A percentile compares a stretch with the other conserved stretches of the same genome.
Evolutionary conservation across 2,797 vertebrate genomes (phyloP).

Genomic region (Cyclopterus lumpus): DNA sequence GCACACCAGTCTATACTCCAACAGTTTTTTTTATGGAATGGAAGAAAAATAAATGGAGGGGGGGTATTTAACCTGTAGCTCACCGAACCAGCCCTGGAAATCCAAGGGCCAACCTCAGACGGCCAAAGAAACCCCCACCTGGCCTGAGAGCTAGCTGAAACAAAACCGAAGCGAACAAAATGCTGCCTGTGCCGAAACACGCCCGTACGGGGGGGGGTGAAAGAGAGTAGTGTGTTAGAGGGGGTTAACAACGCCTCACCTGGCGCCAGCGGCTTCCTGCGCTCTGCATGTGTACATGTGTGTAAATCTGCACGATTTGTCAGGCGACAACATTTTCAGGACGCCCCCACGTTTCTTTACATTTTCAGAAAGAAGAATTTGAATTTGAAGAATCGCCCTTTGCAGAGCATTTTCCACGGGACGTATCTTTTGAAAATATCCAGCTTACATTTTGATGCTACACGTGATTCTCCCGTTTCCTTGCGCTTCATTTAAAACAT

Average conservation of each 20-base stretch:
- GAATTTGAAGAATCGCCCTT: neutral
- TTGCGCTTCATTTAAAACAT: neutral
- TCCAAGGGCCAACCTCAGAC: conserved; percentile 56
- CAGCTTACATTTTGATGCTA: conserved; percentile 8
- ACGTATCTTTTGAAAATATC: neutral
- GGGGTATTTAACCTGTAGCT: conserved; percentile 41
- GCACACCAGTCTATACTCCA: conserved; percentile 22
- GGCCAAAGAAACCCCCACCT: conserved; percentile 53
- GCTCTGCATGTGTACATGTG: neutral
- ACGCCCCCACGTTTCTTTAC: neutral
- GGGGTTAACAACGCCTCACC: conserved; percentile 56
- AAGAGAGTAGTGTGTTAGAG: conserved; percentile 64
- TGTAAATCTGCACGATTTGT: conserved; percentile 8
- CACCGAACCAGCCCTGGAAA: conserved; percentile 48
- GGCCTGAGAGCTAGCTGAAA: conserved; percentile 39
- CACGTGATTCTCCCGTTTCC: conserved; percentile 13
- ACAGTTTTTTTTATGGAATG: conserved; percentile 39
- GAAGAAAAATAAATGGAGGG: neutral
- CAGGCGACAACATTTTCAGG: conserved; percentile 10
- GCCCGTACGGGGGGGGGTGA: conserved; percentile 41
- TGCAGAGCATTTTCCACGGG: neutral
- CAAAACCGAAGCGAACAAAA: conserved; percentile 54
- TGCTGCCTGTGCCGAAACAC: conserved; percentile 39
- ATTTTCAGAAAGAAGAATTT: too few species aligned
- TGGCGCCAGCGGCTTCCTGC: conserved; percentile 58